phyloP scores from a whole-genome alignment of 2,797 vertebrate genomes.

The Hafferia zeledoni region DNA sequence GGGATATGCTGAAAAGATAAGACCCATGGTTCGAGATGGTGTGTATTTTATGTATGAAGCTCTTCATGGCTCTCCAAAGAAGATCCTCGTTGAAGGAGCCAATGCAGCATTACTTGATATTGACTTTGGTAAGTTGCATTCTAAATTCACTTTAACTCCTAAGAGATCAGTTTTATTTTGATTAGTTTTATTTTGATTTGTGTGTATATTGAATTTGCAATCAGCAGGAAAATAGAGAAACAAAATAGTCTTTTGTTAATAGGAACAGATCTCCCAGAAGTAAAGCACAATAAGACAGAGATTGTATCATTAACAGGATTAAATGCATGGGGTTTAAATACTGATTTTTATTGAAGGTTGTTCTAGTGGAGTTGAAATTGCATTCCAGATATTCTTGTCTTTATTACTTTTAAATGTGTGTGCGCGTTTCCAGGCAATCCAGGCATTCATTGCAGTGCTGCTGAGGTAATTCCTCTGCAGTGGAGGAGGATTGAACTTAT shows the following conservation, averaged over 20 bases:
- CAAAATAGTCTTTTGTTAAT: neutral
- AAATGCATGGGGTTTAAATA: neutral
- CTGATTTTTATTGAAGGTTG: neutral
- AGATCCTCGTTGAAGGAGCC: slow-evolving; percentile 96
- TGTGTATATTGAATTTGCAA: neutral
- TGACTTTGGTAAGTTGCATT: slow-evolving; percentile 87
- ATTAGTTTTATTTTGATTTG: neutral
- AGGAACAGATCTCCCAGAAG: neutral
- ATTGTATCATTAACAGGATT: neutral
- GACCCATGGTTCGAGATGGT: slow-evolving; percentile 96
- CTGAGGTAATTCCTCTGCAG: neutral
- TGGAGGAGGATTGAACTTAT: neutral
- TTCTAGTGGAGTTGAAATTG: neutral
- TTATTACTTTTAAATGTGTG: neutral
- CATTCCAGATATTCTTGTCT: neutral
- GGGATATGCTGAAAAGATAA: slow-evolving; percentile 92
- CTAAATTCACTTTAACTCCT: neutral
- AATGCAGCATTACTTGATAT: slow-evolving; percentile 98
- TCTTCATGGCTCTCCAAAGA: slow-evolving; percentile 92
- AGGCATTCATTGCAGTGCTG: neutral
- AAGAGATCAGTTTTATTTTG: neutral
- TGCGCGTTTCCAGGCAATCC: neutral
- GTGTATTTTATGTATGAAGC: slow-evolving; percentile 98
- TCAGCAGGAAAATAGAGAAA: neutral
- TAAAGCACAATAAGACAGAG: neutral